phyloP scores from a whole-genome alignment of 1,140 invertebrate species.

The Drosophila asahinai region DNA sequence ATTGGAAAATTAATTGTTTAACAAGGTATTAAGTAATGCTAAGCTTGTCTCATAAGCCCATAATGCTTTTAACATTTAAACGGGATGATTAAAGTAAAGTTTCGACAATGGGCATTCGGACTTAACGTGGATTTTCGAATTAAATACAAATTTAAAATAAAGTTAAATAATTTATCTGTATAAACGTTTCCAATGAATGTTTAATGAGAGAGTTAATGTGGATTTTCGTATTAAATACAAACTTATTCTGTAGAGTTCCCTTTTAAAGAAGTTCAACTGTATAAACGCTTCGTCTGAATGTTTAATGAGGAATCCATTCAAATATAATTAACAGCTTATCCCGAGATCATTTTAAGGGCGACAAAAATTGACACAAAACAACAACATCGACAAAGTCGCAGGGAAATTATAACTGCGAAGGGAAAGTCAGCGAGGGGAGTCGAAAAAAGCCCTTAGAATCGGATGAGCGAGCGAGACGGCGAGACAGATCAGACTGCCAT shows the following conservation, averaged over 20 bases:
- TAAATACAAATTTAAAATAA: too few relatives aligned
- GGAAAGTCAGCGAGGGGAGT: constrained; percentile 41
- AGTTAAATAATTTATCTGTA: too few relatives aligned
- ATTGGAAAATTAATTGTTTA: background rate
- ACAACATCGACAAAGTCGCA: background rate
- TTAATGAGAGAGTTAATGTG: constrained; percentile 9
- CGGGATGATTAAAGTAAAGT: background rate
- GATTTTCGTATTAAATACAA: too few relatives aligned
- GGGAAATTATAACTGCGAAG: constrained; percentile 22
- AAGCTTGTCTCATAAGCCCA: background rate
- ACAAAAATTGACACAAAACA: constrained; percentile 31
- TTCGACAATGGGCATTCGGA: too few relatives aligned
- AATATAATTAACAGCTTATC: constrained; percentile 73
- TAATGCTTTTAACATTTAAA: background rate
- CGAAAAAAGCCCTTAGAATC: constrained; percentile 12
- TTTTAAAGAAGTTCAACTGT: background rate
- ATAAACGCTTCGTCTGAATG: constrained; percentile 17
- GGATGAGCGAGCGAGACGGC: background rate
- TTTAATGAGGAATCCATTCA: constrained; percentile 56
- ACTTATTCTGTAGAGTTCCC: too few relatives aligned
- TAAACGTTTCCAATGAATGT: constrained; percentile 18
- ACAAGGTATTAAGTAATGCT: background rate
- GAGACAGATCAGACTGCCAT: constrained; percentile 45
- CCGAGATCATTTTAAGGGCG: constrained; percentile 42
- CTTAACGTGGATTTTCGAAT: too few relatives aligned